phyloP scores from a whole-genome alignment of 2,888 invertebrate genomes.

The Callyntrura sp. region DNA sequence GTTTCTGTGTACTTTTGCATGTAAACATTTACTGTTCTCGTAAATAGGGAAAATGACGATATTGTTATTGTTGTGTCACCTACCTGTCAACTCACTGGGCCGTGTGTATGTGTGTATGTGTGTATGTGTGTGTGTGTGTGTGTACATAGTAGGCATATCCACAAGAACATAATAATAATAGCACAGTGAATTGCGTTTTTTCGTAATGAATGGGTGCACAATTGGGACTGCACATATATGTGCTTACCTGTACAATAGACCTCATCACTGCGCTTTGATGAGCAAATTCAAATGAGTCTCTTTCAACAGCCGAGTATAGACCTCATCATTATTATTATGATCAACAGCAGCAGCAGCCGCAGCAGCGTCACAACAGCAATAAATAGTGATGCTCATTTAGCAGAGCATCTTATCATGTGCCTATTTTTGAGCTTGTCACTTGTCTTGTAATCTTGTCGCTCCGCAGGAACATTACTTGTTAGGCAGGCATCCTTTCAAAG shows the following conservation, averaged over 20 bases:
- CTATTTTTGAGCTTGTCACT: slow-evolving; percentile 40
- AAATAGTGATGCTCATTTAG: slow-evolving; percentile 6
- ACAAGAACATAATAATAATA: neutral
- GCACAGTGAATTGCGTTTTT: slow-evolving; percentile 3
- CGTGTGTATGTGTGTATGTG: too few relatives aligned
- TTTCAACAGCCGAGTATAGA: slow-evolving; percentile 39
- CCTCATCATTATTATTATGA: too few relatives aligned
- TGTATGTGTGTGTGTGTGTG: too few relatives aligned
- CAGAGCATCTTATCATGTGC: slow-evolving; percentile 1
- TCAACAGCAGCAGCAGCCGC: too few relatives aligned
- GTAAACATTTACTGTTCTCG: neutral
- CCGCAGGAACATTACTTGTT: neutral
- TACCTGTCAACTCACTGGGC: slow-evolving; percentile 51
- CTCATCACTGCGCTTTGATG: neutral
- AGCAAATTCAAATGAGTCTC: neutral
- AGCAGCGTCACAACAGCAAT: neutral
- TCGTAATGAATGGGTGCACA: slow-evolving; percentile 22
- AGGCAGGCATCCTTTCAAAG: neutral
- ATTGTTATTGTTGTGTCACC: slow-evolving; percentile 43
- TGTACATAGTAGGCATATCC: too few relatives aligned
- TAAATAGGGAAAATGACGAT: slow-evolving; percentile 2
- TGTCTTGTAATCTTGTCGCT: slow-evolving; percentile 39
- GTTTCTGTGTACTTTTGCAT: neutral
- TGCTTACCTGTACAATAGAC: too few relatives aligned
- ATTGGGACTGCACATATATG: slow-evolving; percentile 36